Base-by-base conservation (phyloP, 2,113 vertebrate genomes). In the Platichthys stellatus region DNA sequence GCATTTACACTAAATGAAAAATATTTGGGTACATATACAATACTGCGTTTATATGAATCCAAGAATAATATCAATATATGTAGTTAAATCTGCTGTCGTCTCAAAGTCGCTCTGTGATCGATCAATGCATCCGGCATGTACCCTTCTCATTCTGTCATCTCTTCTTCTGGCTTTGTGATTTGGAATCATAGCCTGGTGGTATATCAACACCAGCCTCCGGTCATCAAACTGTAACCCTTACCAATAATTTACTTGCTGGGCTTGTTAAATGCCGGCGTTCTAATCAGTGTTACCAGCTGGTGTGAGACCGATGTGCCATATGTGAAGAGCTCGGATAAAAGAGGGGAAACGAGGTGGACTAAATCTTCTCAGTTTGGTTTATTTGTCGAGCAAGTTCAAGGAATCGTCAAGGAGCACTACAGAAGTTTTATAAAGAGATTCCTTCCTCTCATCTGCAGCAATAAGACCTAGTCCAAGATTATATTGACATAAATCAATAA, bases 191-290 rank as follows among this genome's bases (percentile, higher is more conserved):
- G 70, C 76, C 75, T 56, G 64, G 74, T 40, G 65, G 51, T 80
- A 78, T 69, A 87, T 89, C 85, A 88, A 26, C 62, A 65, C 63
- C 71, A 81, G 82, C 68, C 63, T 70, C 72, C 63, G 68, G 76
- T 85, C 85, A 80, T 85, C 72, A 88, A 87, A 89, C 83, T 84
- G 74, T 84, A 79, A 85, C 66, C 70, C 76, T 51, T 26, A 63
- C 58, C 80, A 45, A 45, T 72, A 78, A 92, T 88, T 89, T 86
- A 87, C 76, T 47, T 40, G 17, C 54, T 23, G 5, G 54, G 61
- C 66, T 73, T 60, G 74, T 89, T 84, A 89, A 85, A 82, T 77
- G 70, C 21, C 1, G 31, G 60, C 7, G 43, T 75, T 89, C 80
- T 89, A 89, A 88, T 92, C 87, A 83, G 73, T 62, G 68, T 57